These are phyloP conservation scores for Lethrus apterus DNA, from an alignment of 1,140 invertebrate genomes.

Conservation along the genomic window DNA sequence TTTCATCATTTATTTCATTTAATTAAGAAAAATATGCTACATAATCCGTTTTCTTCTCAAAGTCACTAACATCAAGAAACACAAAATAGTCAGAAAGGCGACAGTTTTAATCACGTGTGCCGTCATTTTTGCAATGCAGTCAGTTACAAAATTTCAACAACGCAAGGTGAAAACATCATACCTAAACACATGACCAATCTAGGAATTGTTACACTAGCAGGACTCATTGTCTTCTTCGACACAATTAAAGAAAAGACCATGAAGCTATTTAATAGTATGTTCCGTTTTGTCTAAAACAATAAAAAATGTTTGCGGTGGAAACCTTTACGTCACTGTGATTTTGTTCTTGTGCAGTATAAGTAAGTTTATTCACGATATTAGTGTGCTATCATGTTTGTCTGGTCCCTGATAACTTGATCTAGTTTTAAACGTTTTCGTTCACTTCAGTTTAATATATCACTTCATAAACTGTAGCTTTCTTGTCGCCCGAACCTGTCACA, in stretches of 20 bases:
- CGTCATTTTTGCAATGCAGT: too few species aligned
- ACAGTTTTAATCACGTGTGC: slow-evolving; percentile 23
- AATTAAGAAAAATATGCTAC: slow-evolving; percentile 39
- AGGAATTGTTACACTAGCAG: too few species aligned
- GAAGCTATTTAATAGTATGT: too few species aligned
- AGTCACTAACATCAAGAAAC: slow-evolving; percentile 28
- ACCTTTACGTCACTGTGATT: not conserved
- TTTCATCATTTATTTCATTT: slow-evolving; percentile 23
- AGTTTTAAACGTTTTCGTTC: slow-evolving; percentile 3
- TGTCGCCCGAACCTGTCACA: slow-evolving; percentile 97
- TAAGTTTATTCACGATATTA: slow-evolving; percentile 7
- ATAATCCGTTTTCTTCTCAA: slow-evolving; percentile 28
- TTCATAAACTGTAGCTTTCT: slow-evolving; percentile 98
- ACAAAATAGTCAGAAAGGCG: slow-evolving; percentile 18
- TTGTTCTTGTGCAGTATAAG: not conserved
- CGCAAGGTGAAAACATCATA: too few species aligned
- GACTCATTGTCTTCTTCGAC: too few species aligned
- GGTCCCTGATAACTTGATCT: not conserved
- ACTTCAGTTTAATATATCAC: slow-evolving; percentile 72
- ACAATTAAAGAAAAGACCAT: too few species aligned
- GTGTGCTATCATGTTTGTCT: not conserved
- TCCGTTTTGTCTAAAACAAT: too few species aligned
- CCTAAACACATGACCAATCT: slow-evolving; percentile 29
- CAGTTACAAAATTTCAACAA: too few species aligned
- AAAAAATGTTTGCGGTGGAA: slow-evolving; percentile 19